Conservation (phyloP, 2,888 invertebrate species). For the Callimorpha dominula region DNA sequence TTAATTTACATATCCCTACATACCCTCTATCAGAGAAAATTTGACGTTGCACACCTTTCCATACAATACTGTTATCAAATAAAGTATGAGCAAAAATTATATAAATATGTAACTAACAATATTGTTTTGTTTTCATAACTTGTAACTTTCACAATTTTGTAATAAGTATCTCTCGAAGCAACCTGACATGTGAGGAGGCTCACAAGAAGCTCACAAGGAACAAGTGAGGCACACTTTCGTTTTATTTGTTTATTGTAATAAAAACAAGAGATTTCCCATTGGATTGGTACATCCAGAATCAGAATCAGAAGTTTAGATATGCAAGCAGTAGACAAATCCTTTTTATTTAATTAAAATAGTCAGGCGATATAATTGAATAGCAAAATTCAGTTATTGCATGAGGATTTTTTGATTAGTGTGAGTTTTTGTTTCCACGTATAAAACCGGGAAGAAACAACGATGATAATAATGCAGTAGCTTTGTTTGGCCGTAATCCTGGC, state of each 20-base stretch:
- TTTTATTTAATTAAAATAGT: background rate
- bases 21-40: too few species aligned
- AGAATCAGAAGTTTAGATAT: background rate
- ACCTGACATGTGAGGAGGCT: background rate
- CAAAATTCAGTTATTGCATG: slow-evolving; percentile 10
- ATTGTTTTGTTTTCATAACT: background rate
- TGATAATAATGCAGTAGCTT: slow-evolving; percentile 48
- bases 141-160: background rate
- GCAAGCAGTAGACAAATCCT: background rate
- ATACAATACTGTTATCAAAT: too few species aligned
- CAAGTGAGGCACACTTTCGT: background rate
- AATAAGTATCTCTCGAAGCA: background rate
- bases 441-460: slow-evolving; percentile 40
- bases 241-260: background rate
- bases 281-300: background rate
- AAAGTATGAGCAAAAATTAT: background rate
- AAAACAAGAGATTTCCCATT: background rate
- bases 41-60: too few species aligned
- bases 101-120: background rate
- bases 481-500: slow-evolving; percentile 47
- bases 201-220: too few species aligned
- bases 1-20: too few species aligned
- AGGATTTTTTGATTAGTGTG: slow-evolving; percentile 32
- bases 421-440: slow-evolving; percentile 39
- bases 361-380: background rate